Evolutionary conservation across 2,113 vertebrate genomes (phyloP).

Genomic region (Bufo bufo): DNA sequence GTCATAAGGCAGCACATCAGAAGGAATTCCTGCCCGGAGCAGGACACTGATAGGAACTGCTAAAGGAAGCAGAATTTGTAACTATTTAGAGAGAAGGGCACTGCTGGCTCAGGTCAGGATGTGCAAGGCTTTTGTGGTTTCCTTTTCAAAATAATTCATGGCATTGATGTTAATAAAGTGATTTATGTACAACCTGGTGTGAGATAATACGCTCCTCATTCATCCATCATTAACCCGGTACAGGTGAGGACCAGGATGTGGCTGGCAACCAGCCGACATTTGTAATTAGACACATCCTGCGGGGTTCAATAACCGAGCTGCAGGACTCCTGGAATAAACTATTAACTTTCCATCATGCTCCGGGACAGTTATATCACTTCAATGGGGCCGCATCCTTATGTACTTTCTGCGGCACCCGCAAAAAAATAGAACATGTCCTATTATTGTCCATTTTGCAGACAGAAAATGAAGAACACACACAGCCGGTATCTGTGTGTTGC

Average conservation of each 20-base stretch:
- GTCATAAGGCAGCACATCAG: conserved; percentile 60
- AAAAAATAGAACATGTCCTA: too few relatives aligned
- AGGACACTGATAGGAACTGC: conserved; percentile 61
- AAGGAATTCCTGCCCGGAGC: conserved; percentile 63
- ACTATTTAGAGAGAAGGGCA: conserved; percentile 33
- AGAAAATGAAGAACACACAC: too few relatives aligned
- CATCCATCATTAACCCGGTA: neutral
- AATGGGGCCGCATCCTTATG: neutral
- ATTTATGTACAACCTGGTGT: conserved; percentile 42
- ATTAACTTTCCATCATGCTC: neutral
- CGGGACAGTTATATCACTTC: neutral
- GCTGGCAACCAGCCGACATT: neutral
- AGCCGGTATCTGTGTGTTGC: too few relatives aligned
- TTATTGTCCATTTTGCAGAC: too few relatives aligned
- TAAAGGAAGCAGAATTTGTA: conserved; percentile 60
- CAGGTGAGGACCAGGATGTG: conserved; percentile 36
- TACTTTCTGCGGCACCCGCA: too few relatives aligned
- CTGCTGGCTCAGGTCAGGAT: conserved; percentile 46
- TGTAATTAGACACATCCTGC: neutral
- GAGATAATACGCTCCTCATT: conserved; percentile 14
- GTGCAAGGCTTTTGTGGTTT: conserved; percentile 44
- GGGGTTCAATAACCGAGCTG: neutral
- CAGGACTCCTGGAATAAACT: neutral
- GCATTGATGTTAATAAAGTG: conserved; percentile 50
- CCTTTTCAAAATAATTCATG: conserved; percentile 56